Percentiles rank a stretch among this genome's conserved stretches.
phyloP scores from a whole-genome alignment of 2,888 invertebrate species.

The Kuschelorhynchus macadamiae region DNA sequence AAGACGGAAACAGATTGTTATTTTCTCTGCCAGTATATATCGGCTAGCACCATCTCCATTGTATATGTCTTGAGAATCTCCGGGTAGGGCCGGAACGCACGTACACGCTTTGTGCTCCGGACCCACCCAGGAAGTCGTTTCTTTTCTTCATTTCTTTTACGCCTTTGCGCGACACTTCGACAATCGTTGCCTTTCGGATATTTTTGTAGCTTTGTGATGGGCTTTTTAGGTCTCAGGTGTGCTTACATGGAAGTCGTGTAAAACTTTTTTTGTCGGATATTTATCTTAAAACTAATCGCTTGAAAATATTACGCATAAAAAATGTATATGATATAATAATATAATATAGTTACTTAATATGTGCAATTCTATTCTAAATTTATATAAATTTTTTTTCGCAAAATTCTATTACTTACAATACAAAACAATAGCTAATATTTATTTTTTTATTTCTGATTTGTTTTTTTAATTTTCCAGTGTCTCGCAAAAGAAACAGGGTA shows the following conservation, averaged over 20 bases:
- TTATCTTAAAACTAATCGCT: too few species aligned
- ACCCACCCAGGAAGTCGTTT: slow-evolving; percentile 68
- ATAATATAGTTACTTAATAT: too few species aligned
- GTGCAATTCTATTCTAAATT: too few species aligned
- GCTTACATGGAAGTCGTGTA: not conserved
- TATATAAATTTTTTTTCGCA: too few species aligned
- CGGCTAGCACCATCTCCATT: slow-evolving; percentile 62
- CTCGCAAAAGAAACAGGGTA: too few species aligned
- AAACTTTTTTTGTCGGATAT: too few species aligned
- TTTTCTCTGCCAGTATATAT: slow-evolving; percentile 52
- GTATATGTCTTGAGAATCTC: slow-evolving; percentile 63
- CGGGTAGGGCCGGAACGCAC: slow-evolving; percentile 65
- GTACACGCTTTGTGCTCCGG: slow-evolving; percentile 65
- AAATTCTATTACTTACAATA: too few species aligned
- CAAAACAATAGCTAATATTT: too few species aligned
- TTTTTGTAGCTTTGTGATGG: not conserved
- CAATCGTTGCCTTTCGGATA: not conserved
- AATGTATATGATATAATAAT: too few species aligned
- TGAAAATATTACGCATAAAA: too few species aligned
- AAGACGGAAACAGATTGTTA: slow-evolving; percentile 4
- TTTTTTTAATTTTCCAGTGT: too few species aligned
- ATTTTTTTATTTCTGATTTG: too few species aligned
- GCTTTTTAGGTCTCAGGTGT: slow-evolving; percentile 4
- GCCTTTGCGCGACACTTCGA: slow-evolving; percentile 21
- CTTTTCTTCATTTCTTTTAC: slow-evolving; percentile 63